Evolutionary conservation across 2,113 vertebrate genomes (phyloP), one percentile per base, ranked within the genome.

Genomic region (Telmatochromis sp.): DNA sequence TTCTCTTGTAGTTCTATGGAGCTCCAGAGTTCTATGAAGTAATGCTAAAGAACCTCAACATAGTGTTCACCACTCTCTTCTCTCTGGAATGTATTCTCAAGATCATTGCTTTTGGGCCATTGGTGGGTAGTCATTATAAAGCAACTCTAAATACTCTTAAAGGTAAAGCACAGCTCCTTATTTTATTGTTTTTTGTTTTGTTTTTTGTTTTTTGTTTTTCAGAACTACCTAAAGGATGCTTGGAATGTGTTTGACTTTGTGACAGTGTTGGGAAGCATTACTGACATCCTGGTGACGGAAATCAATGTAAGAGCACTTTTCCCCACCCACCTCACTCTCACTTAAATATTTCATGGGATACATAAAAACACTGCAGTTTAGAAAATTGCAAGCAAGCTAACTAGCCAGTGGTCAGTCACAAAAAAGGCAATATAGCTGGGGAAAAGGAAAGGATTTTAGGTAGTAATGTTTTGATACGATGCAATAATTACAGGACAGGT

Each of bases 211-310:
- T 89, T 5, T 84, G 7, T 33, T 73, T 83, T 50, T 55, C 80
- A 99, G 98, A 99, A 99, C 94, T 99, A 99, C 89, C 97, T 99
- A 90, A 97, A 98, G 92, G 98, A 99, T 40, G 98, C 98, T 93
- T 99, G 98, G 98, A 99, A 99, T 5, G 97, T 99, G 86, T 99
- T 99, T 94, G 98, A 99, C 96, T 99, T 99, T 96, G 98, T 99
- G 87, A 99, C 98, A 4, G 98, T 99, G 82, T 94, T 99, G 97
- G 98, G 98, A 94, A 99, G 98, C 97, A 98, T 99, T 94, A 99
- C 98, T 86, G 98, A 99, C 96, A 99, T 99, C 96, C 96, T 99
- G 95, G 98, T 99, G 95, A 98, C 98, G 19, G 98, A 99, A 96
- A 98, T 99, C 95, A 98, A 97, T 92, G 98, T 99, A 96, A 98